These are phyloP conservation scores for Nomada fabriciana DNA, from an alignment of 2,888 invertebrate species.

Conservation along the genomic window DNA sequence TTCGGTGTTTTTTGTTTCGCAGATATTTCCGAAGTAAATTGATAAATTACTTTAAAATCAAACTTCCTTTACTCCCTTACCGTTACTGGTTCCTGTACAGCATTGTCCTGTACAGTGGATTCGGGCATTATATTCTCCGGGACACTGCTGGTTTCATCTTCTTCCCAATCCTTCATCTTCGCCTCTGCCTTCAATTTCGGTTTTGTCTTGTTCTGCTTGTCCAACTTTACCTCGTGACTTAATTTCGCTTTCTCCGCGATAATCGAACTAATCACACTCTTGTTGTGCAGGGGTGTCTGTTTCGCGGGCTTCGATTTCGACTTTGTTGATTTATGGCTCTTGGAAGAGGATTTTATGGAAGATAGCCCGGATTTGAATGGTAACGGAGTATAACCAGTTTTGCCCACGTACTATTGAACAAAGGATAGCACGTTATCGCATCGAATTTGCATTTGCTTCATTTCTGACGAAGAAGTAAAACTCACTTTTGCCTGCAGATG, in stretches of 20 bases:
- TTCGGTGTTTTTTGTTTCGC: too few relatives aligned
- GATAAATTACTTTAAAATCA: too few relatives aligned
- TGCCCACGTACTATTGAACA: slow-evolving; percentile 72
- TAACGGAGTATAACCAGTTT: slow-evolving; percentile 75
- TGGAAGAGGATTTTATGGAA: slow-evolving; percentile 72
- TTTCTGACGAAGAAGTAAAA: background rate
- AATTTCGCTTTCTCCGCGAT: slow-evolving; percentile 82
- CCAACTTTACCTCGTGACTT: slow-evolving; percentile 78
- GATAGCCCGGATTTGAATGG: slow-evolving; percentile 76
- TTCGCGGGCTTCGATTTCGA: slow-evolving; percentile 78
- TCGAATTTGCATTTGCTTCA: background rate
- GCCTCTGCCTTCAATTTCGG: slow-evolving; percentile 91
- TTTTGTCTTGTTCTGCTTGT: slow-evolving; percentile 87
- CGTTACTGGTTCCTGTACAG: slow-evolving; percentile 35
- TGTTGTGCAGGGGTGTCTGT: slow-evolving; percentile 80
- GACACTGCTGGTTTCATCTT: slow-evolving; percentile 73
- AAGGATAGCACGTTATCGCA: slow-evolving; percentile 8
- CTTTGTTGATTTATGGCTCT: slow-evolving; percentile 75
- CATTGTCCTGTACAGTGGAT: slow-evolving; percentile 48
- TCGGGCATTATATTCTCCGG: slow-evolving; percentile 64
- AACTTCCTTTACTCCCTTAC: background rate
- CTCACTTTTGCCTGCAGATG: slow-evolving; percentile 84
- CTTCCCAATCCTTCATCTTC: slow-evolving; percentile 87
- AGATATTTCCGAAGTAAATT: too few relatives aligned
- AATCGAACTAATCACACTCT: slow-evolving; percentile 81